Conservation (phyloP, 2,113 vertebrate species). For the Cygnus buccinator region DNA sequence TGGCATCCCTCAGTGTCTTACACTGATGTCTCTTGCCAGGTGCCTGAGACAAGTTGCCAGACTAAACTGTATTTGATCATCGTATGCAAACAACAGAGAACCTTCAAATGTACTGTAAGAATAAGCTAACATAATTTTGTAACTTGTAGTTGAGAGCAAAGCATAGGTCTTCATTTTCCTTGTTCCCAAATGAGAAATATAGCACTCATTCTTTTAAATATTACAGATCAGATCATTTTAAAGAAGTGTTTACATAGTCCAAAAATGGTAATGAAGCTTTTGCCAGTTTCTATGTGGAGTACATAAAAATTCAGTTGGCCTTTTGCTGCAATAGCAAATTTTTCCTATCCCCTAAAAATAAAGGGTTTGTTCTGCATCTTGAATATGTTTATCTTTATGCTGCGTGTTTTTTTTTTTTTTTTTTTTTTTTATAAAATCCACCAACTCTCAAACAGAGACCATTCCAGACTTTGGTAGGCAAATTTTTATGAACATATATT, state of each 20-base stretch:
- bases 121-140: neutral
- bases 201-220: neutral
- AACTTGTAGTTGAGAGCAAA: neutral
- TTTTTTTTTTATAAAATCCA: neutral
- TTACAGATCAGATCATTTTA: neutral
- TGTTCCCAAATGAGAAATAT: neutral
- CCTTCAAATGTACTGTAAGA: neutral
- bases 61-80: neutral
- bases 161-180: neutral
- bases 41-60: neutral
- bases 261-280: neutral
- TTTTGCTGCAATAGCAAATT: neutral
- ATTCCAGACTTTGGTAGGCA: neutral
- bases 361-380: neutral
- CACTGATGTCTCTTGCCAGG: neutral
- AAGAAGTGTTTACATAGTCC: neutral
- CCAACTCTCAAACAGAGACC: neutral
- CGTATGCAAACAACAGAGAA: neutral
- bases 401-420: neutral
- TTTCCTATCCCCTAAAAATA: neutral
- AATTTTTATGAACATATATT: neutral
- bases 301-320: neutral
- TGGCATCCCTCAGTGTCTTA: neutral
- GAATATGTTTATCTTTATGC: neutral
- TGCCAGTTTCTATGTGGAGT: neutral